These are phyloP conservation scores for Lepidurus packardi DNA, from an alignment of 1,140 invertebrate species.

Conservation along the genomic window DNA sequence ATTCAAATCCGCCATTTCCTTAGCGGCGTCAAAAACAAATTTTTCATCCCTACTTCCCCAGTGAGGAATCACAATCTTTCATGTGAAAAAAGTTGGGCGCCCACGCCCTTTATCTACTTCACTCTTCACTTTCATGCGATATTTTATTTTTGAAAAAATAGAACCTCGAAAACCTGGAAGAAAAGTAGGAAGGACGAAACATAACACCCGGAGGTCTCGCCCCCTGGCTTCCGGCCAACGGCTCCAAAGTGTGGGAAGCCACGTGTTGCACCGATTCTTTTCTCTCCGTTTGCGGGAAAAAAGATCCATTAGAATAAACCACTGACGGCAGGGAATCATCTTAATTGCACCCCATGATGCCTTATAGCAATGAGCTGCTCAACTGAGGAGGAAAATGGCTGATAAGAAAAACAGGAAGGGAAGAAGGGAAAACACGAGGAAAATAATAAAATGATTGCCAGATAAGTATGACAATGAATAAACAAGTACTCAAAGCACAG, in stretches of 20 bases:
- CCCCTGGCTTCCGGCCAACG: not conserved
- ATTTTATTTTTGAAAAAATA: not conserved
- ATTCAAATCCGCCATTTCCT: too few species aligned
- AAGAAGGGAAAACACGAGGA: not conserved
- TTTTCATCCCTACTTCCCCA: too few species aligned
- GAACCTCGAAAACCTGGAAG: too few species aligned
- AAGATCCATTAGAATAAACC: conserved; percentile 3
- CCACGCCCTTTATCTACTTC: not conserved
- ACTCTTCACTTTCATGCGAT: not conserved
- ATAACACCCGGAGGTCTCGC: not conserved
- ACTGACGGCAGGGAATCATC: not conserved
- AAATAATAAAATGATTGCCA: not conserved
- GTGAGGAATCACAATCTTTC: too few species aligned
- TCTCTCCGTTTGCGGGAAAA: not conserved
- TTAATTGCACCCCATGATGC: conserved; percentile 9
- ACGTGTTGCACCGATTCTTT: conserved; percentile 1
- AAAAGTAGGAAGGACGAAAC: not conserved
- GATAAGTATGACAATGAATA: not conserved
- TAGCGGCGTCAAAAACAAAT: too few species aligned
- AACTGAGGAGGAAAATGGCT: not conserved
- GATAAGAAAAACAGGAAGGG: not conserved
- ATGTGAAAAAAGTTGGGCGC: not conserved
- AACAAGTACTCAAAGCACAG: not conserved
- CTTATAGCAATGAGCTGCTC: not conserved
- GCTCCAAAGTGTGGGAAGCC: conserved; percentile 1